Conservation (phyloP, 2,888 invertebrate genomes). For the Eurois occulta region DNA sequence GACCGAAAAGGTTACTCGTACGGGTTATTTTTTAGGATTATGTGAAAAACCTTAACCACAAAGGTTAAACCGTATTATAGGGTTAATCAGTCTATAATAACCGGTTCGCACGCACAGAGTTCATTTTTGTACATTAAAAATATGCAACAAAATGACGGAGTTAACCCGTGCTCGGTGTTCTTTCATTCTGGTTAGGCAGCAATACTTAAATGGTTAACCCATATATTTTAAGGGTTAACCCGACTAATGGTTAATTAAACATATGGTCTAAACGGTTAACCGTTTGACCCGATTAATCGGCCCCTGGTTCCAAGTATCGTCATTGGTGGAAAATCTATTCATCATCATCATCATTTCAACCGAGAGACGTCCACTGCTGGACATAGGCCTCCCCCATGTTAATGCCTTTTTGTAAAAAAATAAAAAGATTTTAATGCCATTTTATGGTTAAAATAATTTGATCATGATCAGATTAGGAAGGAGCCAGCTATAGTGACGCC, state of each 20-base stretch:
- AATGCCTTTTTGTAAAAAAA: no score
- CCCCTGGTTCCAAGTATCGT: not conserved
- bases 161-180: not conserved
- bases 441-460: not conserved
- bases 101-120: not conserved
- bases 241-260: not conserved
- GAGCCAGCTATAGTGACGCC: not conserved
- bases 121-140: not conserved
- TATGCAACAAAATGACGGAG: not conserved
- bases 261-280: not conserved
- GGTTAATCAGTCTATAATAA: not conserved
- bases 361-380: no score
- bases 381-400: no score
- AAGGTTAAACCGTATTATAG: not conserved
- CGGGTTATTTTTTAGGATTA: not conserved
- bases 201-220: not conserved
- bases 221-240: not conserved
- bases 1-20: not conserved
- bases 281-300: not conserved
- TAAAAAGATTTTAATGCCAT: not conserved
- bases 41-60: not conserved
- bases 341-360: no score
- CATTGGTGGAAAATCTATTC: not conserved
- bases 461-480: not conserved
- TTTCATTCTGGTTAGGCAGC: not conserved